Percentiles rank a stretch among this genome's conserved stretches.
phyloP scores from a whole-genome alignment of 2,113 vertebrate species.

The Daboia siamensis region DNA sequence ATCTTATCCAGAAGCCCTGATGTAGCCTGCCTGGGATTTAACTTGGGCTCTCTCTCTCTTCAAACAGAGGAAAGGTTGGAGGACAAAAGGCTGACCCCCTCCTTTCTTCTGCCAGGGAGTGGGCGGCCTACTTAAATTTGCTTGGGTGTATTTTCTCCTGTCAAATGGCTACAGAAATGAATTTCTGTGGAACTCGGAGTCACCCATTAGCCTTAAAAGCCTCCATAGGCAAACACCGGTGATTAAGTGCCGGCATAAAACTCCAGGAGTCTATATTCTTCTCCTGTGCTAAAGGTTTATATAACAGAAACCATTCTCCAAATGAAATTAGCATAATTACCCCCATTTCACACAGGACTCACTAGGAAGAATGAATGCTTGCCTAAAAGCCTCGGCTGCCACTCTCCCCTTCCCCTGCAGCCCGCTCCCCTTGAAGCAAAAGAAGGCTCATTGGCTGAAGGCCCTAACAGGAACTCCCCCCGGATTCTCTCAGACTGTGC shows the following conservation, averaged over 20 bases:
- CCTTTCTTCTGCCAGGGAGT: constrained; percentile 41
- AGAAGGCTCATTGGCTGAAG: accelerated
- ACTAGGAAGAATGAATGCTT: constrained; percentile 45
- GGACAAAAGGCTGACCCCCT: constrained; percentile 12
- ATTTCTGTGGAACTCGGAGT: constrained; percentile 40
- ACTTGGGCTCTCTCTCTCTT: constrained; percentile 44
- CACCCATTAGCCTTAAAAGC: constrained; percentile 61
- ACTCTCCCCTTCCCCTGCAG: not conserved
- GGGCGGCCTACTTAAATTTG: constrained; percentile 31
- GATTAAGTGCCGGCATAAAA: constrained; percentile 23
- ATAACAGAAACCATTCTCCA: constrained; percentile 50
- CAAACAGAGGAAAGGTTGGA: constrained; percentile 55
- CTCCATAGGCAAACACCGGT: constrained; percentile 34
- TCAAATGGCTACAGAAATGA: constrained; percentile 58
- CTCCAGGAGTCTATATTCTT: constrained; percentile 17
- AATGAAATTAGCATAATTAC: constrained; percentile 59
- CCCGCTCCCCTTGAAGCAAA: not conserved
- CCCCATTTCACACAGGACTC: constrained; percentile 40
- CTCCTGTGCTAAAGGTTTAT: constrained; percentile 23
- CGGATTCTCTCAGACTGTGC: too few relatives aligned
- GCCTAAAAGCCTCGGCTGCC: constrained; percentile 30
- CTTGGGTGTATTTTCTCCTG: constrained; percentile 34
- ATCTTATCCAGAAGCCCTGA: constrained; percentile 49
- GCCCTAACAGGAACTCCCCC: not conserved
- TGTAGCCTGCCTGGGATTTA: constrained; percentile 45